Evolutionary conservation across 2,113 vertebrate species (phyloP).

Genomic region (Toxotes jaculatrix): DNA sequence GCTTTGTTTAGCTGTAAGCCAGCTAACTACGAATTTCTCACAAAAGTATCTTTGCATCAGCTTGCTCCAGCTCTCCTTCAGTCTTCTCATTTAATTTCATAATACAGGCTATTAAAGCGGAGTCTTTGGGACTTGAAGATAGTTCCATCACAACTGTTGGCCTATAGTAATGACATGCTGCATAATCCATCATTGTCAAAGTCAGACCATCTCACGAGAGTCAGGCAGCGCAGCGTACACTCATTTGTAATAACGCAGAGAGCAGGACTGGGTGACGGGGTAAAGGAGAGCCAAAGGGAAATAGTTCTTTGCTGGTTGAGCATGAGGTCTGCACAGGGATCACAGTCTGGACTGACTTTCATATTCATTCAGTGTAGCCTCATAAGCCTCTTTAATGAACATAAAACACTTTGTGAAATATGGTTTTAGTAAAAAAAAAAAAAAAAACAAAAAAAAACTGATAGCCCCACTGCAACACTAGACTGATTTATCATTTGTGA

Average conservation of each 20-base stretch:
- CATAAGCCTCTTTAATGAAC: background rate
- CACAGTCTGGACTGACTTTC: background rate
- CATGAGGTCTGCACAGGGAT: conserved; percentile 14
- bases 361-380: background rate
- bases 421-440: background rate
- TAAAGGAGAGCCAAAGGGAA: conserved; percentile 14
- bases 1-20: too few relatives aligned
- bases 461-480: background rate
- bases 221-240: conserved; percentile 20
- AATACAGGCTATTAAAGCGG: background rate
- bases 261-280: background rate
- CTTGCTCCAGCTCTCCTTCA: background rate
- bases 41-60: too few relatives aligned
- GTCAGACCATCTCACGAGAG: conserved; percentile 3
- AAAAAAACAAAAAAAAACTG: too few relatives aligned
- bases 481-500: background rate
- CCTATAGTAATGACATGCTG: conserved; percentile 11
- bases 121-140: conserved; percentile 11
- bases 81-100: background rate
- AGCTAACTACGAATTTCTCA: too few relatives aligned
- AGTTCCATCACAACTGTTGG: conserved; percentile 2
- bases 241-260: conserved; percentile 37
- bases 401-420: background rate
- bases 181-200: conserved; percentile 44
- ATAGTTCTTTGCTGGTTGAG: background rate